Evolutionary conservation across 2,797 vertebrate genomes (phyloP).

Genomic region (Acestrorhynchus altus): DNA sequence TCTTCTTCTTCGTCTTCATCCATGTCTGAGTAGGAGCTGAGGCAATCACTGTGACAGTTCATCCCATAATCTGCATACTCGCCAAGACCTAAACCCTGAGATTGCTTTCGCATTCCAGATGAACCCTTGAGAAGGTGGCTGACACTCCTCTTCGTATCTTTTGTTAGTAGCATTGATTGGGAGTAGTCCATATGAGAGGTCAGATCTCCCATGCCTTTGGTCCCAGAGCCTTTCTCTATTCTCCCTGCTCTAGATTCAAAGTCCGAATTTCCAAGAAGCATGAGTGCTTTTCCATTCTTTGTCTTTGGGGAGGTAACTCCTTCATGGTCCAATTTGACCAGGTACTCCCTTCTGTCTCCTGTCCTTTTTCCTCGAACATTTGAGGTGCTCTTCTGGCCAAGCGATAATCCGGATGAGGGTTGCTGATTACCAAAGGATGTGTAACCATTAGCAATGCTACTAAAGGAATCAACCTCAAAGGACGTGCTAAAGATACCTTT

Average conservation of each 20-base stretch:
- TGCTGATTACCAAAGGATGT: constrained; percentile 81
- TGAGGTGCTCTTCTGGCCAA: constrained; percentile 69
- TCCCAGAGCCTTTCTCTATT: constrained; percentile 80
- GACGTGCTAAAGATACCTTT: constrained; percentile 91
- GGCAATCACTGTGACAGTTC: constrained; percentile 92
- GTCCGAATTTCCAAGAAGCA: constrained; percentile 73
- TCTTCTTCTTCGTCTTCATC: constrained; percentile 90
- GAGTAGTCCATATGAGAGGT: constrained; percentile 77
- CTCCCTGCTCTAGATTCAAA: constrained; percentile 60
- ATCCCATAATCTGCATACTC: constrained; percentile 85
- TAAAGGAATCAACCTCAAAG: constrained; percentile 93
- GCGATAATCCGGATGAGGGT: constrained; percentile 57
- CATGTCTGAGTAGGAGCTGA: constrained; percentile 93
- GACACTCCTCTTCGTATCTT: constrained; percentile 80
- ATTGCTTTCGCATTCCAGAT: constrained; percentile 76
- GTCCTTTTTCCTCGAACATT: constrained; percentile 55
- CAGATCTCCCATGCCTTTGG: constrained; percentile 72
- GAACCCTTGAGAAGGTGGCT: constrained; percentile 64
- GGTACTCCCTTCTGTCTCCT: constrained; percentile 85
- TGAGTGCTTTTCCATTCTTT: constrained; percentile 91
- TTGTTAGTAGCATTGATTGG: constrained; percentile 79
- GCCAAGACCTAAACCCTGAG: constrained; percentile 80
- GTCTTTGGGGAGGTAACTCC: constrained; percentile 98
- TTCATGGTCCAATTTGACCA: constrained; percentile 97
- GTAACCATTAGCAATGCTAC: constrained; percentile 93